phyloP scores from a whole-genome alignment of 2,797 vertebrate genomes.

The Emys orbicularis region DNA sequence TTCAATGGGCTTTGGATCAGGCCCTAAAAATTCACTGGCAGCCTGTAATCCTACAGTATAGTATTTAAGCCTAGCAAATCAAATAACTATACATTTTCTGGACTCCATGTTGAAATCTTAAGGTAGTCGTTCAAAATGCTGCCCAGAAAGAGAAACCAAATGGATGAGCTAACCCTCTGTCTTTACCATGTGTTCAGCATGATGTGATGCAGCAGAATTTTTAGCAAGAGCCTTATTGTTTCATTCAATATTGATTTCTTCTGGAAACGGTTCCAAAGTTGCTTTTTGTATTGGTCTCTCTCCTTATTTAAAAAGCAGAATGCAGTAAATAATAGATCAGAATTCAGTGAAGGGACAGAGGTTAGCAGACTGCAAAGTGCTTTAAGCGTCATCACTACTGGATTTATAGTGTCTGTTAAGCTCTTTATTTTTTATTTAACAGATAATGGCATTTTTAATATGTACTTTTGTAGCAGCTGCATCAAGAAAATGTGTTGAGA shows the following conservation, averaged over 20 bases:
- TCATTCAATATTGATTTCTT: neutral
- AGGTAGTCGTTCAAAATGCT: neutral
- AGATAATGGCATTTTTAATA: neutral
- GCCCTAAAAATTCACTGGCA: neutral
- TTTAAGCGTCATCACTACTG: neutral
- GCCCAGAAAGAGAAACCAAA: neutral
- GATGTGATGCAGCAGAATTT: neutral
- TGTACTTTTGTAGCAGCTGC: neutral
- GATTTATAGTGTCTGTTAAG: neutral
- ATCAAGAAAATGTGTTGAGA: neutral
- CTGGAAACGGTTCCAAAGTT: neutral
- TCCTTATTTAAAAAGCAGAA: constrained; percentile 25
- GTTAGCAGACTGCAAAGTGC: neutral
- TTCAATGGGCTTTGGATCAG: neutral
- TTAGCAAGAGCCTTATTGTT: neutral
- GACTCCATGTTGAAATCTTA: neutral
- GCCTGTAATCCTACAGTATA: neutral
- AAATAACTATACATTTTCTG: fast-evolving
- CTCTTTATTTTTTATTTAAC: constrained; percentile 35
- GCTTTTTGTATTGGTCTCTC: neutral
- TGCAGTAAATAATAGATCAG: neutral
- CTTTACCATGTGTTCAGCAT: neutral
- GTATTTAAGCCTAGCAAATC: neutral
- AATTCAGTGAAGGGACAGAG: neutral
- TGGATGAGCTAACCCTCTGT: fast-evolving